These are phyloP conservation scores for Tolypeutes matacus DNA, from an alignment of 2,797 vertebrate species.

Conservation along the genomic window DNA sequence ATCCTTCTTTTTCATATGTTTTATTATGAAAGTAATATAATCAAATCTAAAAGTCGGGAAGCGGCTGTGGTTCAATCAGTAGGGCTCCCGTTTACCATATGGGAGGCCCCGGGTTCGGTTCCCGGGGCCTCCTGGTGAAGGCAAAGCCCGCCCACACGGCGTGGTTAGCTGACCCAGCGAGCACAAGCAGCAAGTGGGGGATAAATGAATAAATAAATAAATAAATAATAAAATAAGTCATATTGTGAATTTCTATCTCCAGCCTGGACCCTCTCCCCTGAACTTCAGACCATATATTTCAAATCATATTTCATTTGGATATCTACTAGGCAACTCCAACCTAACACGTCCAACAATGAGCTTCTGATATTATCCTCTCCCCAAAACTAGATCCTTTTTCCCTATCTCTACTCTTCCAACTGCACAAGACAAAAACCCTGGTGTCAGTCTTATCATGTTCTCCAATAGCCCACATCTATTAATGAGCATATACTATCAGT, in stretches of 20 bases:
- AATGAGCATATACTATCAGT: constrained; percentile 8
- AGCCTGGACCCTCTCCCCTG: background rate
- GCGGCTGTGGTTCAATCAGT: no score
- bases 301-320: background rate
- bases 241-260: background rate
- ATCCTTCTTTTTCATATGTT: constrained; percentile 19
- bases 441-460: background rate
- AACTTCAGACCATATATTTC: background rate
- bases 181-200: no score
- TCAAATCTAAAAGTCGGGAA: background rate
- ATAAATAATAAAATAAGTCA: constrained; percentile 15
- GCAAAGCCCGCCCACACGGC: no score
- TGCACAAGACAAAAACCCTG: background rate
- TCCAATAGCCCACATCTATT: background rate
- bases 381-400: background rate
- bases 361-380: background rate
- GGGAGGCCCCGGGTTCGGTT: no score
- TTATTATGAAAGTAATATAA: constrained; percentile 47
- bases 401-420: background rate
- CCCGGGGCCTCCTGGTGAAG: no score
- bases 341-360: background rate
- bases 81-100: no score
- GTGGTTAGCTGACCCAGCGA: no score
- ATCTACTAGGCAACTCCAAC: background rate
- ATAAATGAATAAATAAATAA: no score